Percentiles rank a stretch among this genome's conserved stretches.
These are phyloP conservation scores for Ichneumon xanthorius DNA, from an alignment of 2,888 invertebrate genomes.

Conservation along the genomic window DNA sequence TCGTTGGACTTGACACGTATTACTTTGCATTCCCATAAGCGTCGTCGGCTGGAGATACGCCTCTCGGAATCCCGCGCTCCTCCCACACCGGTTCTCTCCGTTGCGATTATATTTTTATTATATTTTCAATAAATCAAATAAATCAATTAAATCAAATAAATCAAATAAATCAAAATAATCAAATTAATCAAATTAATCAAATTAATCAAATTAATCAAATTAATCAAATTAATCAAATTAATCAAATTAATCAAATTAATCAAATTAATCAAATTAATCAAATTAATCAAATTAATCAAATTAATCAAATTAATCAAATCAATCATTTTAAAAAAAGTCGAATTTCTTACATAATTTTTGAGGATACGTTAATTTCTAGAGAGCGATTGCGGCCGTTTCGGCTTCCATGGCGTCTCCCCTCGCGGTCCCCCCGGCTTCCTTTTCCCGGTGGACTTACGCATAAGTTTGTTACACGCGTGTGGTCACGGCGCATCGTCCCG, in stretches of 20 bases:
- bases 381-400: neutral
- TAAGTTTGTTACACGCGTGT: conserved; percentile 62
- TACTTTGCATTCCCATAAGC: conserved; percentile 80
- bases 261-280: no score
- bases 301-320: no score
- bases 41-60: conserved; percentile 67
- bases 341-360: neutral
- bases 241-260: no score
- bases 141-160: neutral
- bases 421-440: conserved; percentile 30
- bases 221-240: no score
- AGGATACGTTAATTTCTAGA: neutral
- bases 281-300: no score
- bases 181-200: no score
- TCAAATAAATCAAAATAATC: neutral
- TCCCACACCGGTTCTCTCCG: neutral
- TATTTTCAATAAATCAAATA: neutral
- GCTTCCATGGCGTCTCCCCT: conserved; percentile 5
- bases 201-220: no score
- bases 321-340: no score
- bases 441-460: conserved; percentile 52
- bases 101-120: neutral
- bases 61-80: conserved; percentile 40
- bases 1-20: conserved; percentile 82
- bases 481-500: conserved; percentile 62